A percentile compares a stretch with the other conserved stretches of the same genome.
These are phyloP conservation scores for Zapornia atra DNA, from an alignment of 2,113 vertebrate species.

Conservation along the genomic window DNA sequence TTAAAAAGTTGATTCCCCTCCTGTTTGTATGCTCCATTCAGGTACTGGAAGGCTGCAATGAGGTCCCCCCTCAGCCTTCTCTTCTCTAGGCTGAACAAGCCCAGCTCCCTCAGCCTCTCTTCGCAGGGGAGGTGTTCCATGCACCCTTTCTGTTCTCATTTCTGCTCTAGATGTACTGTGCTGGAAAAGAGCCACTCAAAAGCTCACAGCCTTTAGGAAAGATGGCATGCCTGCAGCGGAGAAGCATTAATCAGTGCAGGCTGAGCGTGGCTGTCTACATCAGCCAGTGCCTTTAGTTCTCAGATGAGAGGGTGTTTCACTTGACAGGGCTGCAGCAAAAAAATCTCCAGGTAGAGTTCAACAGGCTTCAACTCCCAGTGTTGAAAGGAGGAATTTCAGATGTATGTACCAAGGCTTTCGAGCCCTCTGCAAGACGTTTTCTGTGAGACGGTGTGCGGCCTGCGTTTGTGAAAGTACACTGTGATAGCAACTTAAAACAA, in stretches of 20 bases:
- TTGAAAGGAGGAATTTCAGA: not conserved
- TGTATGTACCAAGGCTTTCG: not conserved
- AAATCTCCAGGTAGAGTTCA: not conserved
- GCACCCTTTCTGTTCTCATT: not conserved
- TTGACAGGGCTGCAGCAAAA: not conserved
- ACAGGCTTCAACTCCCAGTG: not conserved
- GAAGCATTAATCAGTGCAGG: not conserved
- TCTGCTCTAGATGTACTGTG: not conserved
- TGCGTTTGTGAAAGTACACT: not conserved
- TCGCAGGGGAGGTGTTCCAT: too few species aligned
- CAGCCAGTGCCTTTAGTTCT: not conserved
- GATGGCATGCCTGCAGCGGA: not conserved
- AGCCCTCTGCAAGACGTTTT: not conserved
- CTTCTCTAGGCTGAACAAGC: too few species aligned
- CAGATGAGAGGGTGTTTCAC: not conserved
- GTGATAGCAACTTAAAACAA: not conserved
- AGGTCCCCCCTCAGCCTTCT: too few species aligned
- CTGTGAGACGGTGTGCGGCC: rapidly evolving
- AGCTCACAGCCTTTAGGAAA: not conserved
- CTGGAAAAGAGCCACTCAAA: not conserved
- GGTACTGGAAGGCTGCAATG: too few species aligned
- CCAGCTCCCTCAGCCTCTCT: too few species aligned
- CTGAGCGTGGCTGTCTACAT: not conserved
- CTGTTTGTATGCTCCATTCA: too few species aligned
- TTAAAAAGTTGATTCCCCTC: too few species aligned